Evolutionary conservation across 2,888 invertebrate genomes (phyloP).

Genomic region (Spatulosminthurus flaviceps): DNA sequence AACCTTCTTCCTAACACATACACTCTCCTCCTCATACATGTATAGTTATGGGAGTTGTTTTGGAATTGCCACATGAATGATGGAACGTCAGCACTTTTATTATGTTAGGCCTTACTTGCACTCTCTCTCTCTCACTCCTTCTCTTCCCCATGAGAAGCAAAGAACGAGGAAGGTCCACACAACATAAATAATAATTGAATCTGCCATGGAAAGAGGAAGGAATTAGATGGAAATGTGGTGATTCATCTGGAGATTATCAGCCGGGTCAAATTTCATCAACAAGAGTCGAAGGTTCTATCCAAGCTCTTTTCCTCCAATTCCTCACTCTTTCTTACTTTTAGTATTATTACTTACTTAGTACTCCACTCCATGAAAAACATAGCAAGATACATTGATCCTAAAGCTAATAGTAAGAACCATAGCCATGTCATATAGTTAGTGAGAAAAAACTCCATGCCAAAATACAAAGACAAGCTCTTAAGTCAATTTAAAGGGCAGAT

Average conservation of each 20-base stretch:
- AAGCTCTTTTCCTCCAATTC: not conserved
- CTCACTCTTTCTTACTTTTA: too few species aligned
- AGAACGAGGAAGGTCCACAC: not conserved
- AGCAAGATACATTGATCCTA: not conserved
- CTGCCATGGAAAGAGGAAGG: not conserved
- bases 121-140: too few species aligned
- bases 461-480: too few species aligned
- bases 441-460: too few species aligned
- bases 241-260: slow-evolving; percentile 27
- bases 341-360: not conserved
- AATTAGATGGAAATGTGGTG: slow-evolving; percentile 11
- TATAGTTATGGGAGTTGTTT: not conserved
- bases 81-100: slow-evolving; percentile 14
- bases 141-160: too few species aligned
- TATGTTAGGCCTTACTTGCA: not conserved
- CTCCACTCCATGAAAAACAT: not conserved
- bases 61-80: not conserved
- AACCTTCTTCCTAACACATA: not conserved
- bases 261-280: slow-evolving; percentile 27
- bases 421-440: too few species aligned
- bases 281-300: not conserved
- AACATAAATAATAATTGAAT: slow-evolving; percentile 19
- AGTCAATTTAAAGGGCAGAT: too few species aligned
- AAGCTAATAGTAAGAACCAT: too few species aligned
- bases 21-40: not conserved